phyloP scores from a whole-genome alignment of 2,113 vertebrate genomes.

The Galemys pyrenaicus region DNA sequence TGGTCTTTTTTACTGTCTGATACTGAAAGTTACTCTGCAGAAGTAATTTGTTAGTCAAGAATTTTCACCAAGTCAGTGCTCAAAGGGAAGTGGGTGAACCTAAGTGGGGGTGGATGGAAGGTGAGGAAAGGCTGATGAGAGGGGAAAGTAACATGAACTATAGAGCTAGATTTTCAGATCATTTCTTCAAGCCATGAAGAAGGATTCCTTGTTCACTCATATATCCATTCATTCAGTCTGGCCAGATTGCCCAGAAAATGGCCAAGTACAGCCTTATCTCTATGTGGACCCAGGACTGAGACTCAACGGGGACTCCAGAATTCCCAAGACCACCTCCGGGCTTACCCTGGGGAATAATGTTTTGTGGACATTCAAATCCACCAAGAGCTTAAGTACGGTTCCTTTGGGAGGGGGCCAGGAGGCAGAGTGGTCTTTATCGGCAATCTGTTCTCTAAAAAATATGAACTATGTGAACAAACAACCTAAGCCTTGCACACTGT shows the following conservation, averaged over 20 bases:
- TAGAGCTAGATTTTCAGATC: background rate
- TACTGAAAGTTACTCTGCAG: background rate
- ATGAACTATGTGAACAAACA: conserved; percentile 18
- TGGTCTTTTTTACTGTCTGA: background rate
- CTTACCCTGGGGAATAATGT: background rate
- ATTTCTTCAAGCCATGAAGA: background rate
- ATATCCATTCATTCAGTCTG: background rate
- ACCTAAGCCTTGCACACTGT: background rate
- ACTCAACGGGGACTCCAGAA: background rate
- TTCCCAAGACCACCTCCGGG: background rate
- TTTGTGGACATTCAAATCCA: background rate
- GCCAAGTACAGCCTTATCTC: background rate
- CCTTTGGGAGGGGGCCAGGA: background rate
- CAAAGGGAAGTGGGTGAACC: background rate
- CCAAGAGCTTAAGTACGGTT: background rate
- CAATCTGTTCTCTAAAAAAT: background rate
- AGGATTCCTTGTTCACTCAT: background rate
- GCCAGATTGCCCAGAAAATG: background rate
- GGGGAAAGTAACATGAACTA: background rate
- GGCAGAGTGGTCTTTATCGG: background rate
- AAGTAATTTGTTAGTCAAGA: background rate
- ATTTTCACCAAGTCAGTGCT: background rate
- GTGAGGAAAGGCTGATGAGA: background rate
- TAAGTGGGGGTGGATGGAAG: too few relatives aligned
- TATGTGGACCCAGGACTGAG: background rate